Conservation (phyloP, 2,797 vertebrate genomes). For the Apodemus agrarius region DNA sequence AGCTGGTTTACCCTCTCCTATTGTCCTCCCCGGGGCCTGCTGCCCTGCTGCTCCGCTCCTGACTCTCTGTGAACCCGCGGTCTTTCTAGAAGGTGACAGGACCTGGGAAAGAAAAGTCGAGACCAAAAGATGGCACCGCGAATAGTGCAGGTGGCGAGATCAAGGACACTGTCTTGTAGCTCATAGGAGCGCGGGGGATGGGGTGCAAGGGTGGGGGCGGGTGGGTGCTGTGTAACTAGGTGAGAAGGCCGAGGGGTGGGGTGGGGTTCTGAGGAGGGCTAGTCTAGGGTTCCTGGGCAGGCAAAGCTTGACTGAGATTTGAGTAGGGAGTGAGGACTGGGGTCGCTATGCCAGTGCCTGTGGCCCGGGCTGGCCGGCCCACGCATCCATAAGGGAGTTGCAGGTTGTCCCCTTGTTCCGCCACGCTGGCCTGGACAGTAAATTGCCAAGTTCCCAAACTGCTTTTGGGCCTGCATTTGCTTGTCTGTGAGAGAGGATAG, state of each 20-base stretch:
- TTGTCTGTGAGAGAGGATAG: background rate
- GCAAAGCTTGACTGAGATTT: background rate
- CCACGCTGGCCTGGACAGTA: background rate
- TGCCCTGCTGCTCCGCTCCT: fast-evolving
- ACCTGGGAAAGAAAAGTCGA: background rate
- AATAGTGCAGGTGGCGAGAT: background rate
- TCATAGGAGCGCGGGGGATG: fast-evolving
- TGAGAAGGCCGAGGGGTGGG: too few species aligned
- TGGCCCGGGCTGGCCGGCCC: background rate
- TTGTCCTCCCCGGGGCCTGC: background rate
- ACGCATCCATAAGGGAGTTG: background rate
- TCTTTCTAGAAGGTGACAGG: background rate
- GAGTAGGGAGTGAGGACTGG: background rate
- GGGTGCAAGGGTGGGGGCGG: too few species aligned
- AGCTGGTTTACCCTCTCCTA: background rate
- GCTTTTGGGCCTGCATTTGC: background rate
- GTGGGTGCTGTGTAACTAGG: background rate
- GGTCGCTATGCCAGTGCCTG: background rate
- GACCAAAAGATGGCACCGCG: background rate
- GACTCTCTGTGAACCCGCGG: background rate
- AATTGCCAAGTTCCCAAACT: background rate
- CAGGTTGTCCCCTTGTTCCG: background rate
- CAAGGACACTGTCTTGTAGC: background rate
- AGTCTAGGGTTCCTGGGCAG: background rate
- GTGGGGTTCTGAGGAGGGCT: background rate